phyloP scores from a whole-genome alignment of 2,888 invertebrate genomes.

The Zhuqinia jingwanae region DNA sequence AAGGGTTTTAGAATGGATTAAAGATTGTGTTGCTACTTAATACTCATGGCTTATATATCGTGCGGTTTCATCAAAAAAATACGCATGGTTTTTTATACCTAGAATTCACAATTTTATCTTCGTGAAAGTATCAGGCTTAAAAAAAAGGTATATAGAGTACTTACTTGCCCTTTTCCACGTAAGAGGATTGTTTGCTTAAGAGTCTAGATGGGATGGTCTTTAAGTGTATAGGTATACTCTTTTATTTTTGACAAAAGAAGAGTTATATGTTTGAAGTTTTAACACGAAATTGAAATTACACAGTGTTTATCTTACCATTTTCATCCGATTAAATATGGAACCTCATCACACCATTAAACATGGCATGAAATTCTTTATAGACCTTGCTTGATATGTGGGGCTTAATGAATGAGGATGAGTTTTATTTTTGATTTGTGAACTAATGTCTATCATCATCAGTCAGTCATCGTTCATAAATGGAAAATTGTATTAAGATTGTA shows the following conservation, averaged over 20 bases:
- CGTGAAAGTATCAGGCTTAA: background rate
- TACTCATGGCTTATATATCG: no score
- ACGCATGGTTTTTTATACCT: no score
- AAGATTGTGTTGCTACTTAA: no score
- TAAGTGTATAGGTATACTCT: no score
- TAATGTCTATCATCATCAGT: background rate
- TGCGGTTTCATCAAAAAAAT: no score
- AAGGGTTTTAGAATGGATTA: no score
- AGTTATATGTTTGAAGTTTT: slow-evolving; percentile 22
- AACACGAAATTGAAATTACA: slow-evolving; percentile 32
- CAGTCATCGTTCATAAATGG: no score
- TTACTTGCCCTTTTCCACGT: background rate
- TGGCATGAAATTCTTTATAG: slow-evolving; percentile 12
- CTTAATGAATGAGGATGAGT: background rate
- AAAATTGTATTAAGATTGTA: no score
- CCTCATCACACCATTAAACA: background rate
- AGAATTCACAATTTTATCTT: no score
- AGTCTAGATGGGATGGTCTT: background rate
- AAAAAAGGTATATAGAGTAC: background rate
- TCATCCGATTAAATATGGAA: slow-evolving; percentile 22
- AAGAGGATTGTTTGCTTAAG: background rate
- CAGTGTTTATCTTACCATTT: slow-evolving; percentile 1
- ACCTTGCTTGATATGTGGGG: background rate
- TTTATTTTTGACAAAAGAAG: no score
- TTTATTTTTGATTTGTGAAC: background rate